Evolutionary conservation across 2,113 vertebrate genomes (phyloP), one percentile per base, ranked within the genome.

Genomic region (Nerophis ophidion): DNA sequence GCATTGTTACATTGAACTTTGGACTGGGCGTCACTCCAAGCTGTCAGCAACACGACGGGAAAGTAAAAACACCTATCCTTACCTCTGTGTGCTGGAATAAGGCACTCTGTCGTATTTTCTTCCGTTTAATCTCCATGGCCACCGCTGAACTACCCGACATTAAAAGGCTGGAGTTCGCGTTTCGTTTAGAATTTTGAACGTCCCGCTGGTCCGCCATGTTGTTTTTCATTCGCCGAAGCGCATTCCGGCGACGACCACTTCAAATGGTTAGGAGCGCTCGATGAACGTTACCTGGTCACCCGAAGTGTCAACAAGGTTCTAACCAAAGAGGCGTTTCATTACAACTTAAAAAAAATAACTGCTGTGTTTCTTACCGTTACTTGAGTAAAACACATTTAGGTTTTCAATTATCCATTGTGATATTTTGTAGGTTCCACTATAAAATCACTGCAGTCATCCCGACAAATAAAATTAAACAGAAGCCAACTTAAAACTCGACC

Each of bases 91-190:
- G 81, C 8, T 82, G 66, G 60, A 88, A 87, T 17, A 90, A 44
- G 0, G 65, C 33, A 51, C 86, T 90, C 63, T 91, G 71, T 51
- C 78, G 70, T 65, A 88, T 91, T 77, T 90, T 91, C 81, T 89
- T 88, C 46, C 90, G 79, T 60, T 90, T 91, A 8, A 90, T 84
- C 67, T 92, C 91, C 90, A 92, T 91, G 0, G 81, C 88, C 48
- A 89, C 77, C 0, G 89, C 85, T 1, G 91, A 91, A 35, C 87
- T 80, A 1, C 81, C 66, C 15, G 84, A 85, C 6, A 86, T 55
- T 0, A 79, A 40, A 6, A 84, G 67, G 14, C 78, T 64, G 7
- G 11, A 60, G 58, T 64, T 49, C 0, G 74, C 71, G 42, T 76
- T 85, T 58, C 83, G 72, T 11, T 60, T 76, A 36, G 82, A 82